Evolutionary conservation across 2,797 vertebrate species (phyloP).

Genomic region (Enteromius anoplus): DNA sequence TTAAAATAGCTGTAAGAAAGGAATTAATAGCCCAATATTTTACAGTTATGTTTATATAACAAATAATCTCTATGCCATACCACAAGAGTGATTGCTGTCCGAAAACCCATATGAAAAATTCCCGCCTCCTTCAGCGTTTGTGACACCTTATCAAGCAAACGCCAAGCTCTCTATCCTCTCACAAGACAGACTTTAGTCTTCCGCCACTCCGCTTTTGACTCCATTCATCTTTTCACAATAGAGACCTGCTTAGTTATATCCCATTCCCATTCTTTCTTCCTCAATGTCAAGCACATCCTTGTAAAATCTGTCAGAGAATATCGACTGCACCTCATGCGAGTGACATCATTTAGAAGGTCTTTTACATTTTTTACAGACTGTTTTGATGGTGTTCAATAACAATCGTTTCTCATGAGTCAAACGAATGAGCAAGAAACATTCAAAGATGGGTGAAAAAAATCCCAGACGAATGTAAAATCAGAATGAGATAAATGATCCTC

Average conservation of each 20-base stretch:
- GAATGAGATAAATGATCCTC: slow-evolving; percentile 67
- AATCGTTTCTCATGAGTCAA: slow-evolving; percentile 31
- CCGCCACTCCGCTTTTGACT: background rate
- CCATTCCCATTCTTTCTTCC: background rate
- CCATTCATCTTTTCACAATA: slow-evolving; percentile 40
- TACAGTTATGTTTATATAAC: background rate
- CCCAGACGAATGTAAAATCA: slow-evolving; percentile 48
- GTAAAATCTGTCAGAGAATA: background rate
- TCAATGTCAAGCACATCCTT: slow-evolving; percentile 24
- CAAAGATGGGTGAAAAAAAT: slow-evolving; percentile 15
- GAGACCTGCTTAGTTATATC: background rate
- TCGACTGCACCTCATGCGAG: background rate
- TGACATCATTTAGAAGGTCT: slow-evolving; percentile 21
- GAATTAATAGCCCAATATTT: background rate
- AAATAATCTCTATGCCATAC: slow-evolving; percentile 7
- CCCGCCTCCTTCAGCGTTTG: background rate
- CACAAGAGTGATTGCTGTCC: background rate
- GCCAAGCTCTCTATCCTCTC: background rate
- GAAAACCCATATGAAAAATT: background rate
- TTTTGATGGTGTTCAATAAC: slow-evolving; percentile 31
- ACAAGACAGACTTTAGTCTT: slow-evolving; percentile 8
- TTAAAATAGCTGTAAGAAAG: background rate
- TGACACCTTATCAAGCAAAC: slow-evolving; percentile 5
- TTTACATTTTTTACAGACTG: slow-evolving; percentile 30
- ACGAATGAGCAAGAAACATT: slow-evolving; percentile 36